A percentile compares a stretch with the other conserved stretches of the same genome.
phyloP scores from a whole-genome alignment of 2,888 invertebrate species.

The Parelbella ahira region DNA sequence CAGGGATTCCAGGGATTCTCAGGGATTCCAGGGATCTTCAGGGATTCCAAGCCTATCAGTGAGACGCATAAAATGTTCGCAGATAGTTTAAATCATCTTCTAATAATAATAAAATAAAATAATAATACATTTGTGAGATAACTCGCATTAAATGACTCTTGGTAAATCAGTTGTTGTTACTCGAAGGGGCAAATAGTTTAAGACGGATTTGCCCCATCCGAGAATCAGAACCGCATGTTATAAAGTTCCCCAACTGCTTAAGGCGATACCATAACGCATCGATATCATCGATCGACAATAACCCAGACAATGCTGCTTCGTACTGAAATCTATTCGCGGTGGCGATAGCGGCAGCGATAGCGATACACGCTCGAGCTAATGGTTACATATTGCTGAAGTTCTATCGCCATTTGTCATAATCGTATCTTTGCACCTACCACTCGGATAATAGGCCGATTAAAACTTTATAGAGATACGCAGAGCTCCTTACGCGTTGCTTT shows the following conservation, averaged over 20 bases:
- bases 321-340: constrained; percentile 44
- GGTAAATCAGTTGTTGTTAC: no score
- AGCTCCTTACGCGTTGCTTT: constrained; percentile 12
- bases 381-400: constrained; percentile 35
- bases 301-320: constrained; percentile 51
- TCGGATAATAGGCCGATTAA: constrained; percentile 24
- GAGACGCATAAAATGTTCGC: no score
- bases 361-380: constrained; percentile 48
- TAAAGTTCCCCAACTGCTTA: constrained; percentile 31
- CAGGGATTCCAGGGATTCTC: no score
- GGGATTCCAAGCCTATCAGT: no score
- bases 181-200: no score
- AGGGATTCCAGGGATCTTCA: no score
- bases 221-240: constrained; percentile 27
- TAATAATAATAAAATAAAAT: no score
- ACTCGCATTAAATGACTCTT: no score
- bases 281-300: constrained; percentile 44
- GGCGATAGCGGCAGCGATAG: constrained; percentile 41
- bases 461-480: constrained; percentile 17
- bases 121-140: no score
- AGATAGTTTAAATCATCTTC: no score
- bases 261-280: constrained; percentile 42
- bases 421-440: constrained; percentile 25
- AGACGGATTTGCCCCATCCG: no score
- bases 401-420: constrained; percentile 29